Evolutionary conservation across 2,113 vertebrate genomes (phyloP), one percentile per base, ranked within the genome.

Genomic region (Setophaga kirtlandii): DNA sequence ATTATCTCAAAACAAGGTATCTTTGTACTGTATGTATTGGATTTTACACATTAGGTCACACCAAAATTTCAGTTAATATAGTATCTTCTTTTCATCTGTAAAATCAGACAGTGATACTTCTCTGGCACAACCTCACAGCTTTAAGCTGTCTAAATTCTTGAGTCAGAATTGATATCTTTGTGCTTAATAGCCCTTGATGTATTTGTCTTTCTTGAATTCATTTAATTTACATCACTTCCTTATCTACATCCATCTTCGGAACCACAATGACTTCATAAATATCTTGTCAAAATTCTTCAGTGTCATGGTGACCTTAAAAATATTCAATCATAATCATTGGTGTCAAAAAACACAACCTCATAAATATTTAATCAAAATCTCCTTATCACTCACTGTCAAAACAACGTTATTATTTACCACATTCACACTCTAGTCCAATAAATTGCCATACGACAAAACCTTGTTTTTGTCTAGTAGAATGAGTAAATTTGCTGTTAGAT

Each of bases 261-360:
- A 79, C 7, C 15, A 69, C 69, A 82, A 49, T 87, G 78, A 41
- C 75, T 93, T 80, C 78, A 73, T 62, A 90, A 90, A 88, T 88
- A 83, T 49, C 79, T 86, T 93, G 90, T 85, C 67, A 94, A 92
- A 94, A 92, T 77, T 77, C 47, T 80, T 96, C 59, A 94, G 67
- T 86, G 63, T 92, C 71, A 69, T 27, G 8, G 16, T 86, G 88
- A 96, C 82, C 88, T 96, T 88, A 90, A 92, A 95, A 92, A 56
- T 79, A 85, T 64, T 96, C 63, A 79, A 0, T 93, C 94, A 83
- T 50, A 83, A 88, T 73, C 62, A 53, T 0, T 49, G 75, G 13
- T 85, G 70, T 83, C 76, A 94, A 92, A 87, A 90, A 19, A 0
- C 12, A 82, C 58, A 85, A 33, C 15, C 25, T 92, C n/a, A 76